Evolutionary conservation across 2,113 vertebrate species (phyloP), one percentile per base, ranked within the genome.

Genomic region (Catagonus wagneri): DNA sequence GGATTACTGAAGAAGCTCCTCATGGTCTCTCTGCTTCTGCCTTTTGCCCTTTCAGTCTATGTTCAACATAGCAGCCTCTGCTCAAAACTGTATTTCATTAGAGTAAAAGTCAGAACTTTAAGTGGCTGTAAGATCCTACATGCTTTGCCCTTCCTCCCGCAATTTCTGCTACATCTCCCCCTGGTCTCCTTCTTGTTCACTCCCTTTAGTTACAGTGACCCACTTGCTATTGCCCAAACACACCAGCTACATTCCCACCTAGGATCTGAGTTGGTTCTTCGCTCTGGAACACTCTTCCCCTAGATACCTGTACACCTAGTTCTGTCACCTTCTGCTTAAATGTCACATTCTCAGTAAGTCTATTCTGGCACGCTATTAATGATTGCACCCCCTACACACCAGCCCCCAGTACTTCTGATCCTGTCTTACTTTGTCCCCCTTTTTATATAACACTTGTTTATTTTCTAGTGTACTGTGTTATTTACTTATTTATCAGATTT

Each of bases 351-450:
- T 63, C 58, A 27, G 44, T 65, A 81, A 39, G 27, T 81, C 39
- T 56, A 16, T 17, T 22, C 76, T 6, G n/a, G 11, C 22, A 78
- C 19, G 69, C 14, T 66, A 65, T 17, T 83, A 44, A 32, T 23
- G 12, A 17, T 76, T 29, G 5, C 13, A 32, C 8, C 3, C 4
- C 10, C 2, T 23, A 14, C 1, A 32, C 1, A 16, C 16, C 9
- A 75, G 14, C 1, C 20, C 39, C 34, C 6, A 2, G 11, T 4
- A 25, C 65, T 74, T 72, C 22, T 17, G 50, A 52, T 60, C n/a
- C 17, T 91, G 15, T 39, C 54, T 29, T 60, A 17, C 23, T 60
- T 44, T 44, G 61, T 90, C 52, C 3, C 52, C 3, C 52, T 74
- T 61, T 69, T 56, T 29, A 80, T 5, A 5, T 14, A n/a, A 32